These are phyloP conservation scores for Pristionchus exspectatus DNA, from an alignment of 2,888 invertebrate species.

Conservation along the genomic window DNA sequence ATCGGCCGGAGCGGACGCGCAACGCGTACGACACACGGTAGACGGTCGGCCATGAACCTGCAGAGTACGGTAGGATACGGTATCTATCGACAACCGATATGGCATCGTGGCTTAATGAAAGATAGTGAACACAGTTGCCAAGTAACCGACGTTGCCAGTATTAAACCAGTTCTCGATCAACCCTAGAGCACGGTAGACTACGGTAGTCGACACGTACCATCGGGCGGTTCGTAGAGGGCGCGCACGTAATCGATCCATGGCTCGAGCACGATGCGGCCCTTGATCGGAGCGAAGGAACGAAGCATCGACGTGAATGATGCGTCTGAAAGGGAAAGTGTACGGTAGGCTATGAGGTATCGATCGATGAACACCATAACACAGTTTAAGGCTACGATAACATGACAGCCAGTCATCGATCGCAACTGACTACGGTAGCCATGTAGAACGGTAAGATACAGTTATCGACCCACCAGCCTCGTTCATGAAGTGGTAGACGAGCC, in stretches of 20 bases:
- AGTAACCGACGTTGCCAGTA: no score
- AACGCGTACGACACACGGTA: constrained; percentile 52
- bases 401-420: not conserved
- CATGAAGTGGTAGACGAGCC: constrained; percentile 68
- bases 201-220: constrained; percentile 16
- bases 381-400: no score
- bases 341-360: not conserved
- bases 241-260: constrained; percentile 51
- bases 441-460: not conserved
- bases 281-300: constrained; percentile 49
- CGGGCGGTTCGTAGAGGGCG: constrained; percentile 49
- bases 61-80: not conserved
- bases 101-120: no score
- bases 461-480: constrained; percentile 64
- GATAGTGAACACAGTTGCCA: no score
- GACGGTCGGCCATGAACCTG: constrained; percentile 40
- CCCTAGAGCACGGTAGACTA: not conserved
- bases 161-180: no score
- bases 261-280: constrained; percentile 53
- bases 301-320: constrained; percentile 26
- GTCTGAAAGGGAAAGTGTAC: constrained; percentile 25
- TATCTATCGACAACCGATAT: not conserved
- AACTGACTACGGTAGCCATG: not conserved
- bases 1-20: constrained; percentile 50
- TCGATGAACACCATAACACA: not conserved